Base-by-base conservation (phyloP, 2,113 vertebrate species). In the Tilapia sparmanii region DNA sequence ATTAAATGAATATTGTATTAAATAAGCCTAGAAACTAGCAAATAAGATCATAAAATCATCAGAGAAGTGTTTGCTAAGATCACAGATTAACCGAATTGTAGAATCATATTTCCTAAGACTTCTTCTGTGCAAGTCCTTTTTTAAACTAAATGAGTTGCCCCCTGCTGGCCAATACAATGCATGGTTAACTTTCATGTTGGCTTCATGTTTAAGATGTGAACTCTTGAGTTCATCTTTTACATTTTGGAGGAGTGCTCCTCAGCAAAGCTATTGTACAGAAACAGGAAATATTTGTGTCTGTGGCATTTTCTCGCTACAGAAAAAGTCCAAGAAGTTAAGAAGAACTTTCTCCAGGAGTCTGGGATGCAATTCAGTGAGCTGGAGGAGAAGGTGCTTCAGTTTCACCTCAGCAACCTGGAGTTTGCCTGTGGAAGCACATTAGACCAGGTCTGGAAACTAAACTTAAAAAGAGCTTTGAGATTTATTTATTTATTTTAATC, bases 381-480 rank as follows among this genome's bases (percentile, higher is more conserved):
- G 87, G 99, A 99, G 73, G 98, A 98, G 88, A 98, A 98, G 80
- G 98, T 99, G 4, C 96, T 99, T 7, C 98, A 99, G 94, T 99
- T 99, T 93, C 99, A 99, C 82, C 98, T 99, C 89, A 98, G 98
- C 82, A 99, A 99, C 93, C 94, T 99, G 95, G 99, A 99, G 73
- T 99, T 97, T 2, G 98, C 98, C 87, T 99, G 98, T 10, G 99
- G 98, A 78, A 99, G 97, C 95, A 97, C 96, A 24, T 96, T 99
- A 59, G 97, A 97, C 81, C 97, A 98, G 97, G 99, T 97, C 35
- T 13, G 93, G 45, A 50, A 54, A 76, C 9, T 26, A 73, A 73
- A 73, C 38, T 45, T 73, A 24, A 16, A 71, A 42, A 73, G 68
- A 29, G 3, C 8, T 52, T 6, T 40, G 0, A 19, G 11, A n/a